Percentiles rank a stretch among this genome's conserved stretches.
phyloP scores from a whole-genome alignment of 2,113 vertebrate genomes.

The Clupea harengus region DNA sequence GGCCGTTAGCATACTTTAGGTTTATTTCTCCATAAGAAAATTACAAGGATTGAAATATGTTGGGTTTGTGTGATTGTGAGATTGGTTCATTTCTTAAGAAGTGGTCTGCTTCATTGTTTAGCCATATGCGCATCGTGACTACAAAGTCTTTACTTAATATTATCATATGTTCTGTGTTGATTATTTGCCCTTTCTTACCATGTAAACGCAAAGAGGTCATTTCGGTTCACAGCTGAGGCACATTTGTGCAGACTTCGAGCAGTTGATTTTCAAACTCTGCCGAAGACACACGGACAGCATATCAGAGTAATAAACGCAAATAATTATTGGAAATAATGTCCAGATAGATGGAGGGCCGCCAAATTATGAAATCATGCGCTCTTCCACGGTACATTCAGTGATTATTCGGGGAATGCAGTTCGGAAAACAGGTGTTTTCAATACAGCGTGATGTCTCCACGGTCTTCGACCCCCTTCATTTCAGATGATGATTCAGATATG shows the following conservation, averaged over 20 bases:
- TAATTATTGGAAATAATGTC: conserved; percentile 71
- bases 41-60: not conserved
- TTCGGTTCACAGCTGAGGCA: conserved; percentile 34
- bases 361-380: conserved; percentile 73
- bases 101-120: not conserved
- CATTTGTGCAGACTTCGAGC: conserved; percentile 27
- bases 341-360: conserved; percentile 62
- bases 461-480: conserved; percentile 51
- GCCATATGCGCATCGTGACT: not conserved
- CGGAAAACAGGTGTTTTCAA: conserved; percentile 78
- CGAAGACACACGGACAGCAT: conserved; percentile 40
- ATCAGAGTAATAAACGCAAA: conserved; percentile 60
- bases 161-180: conserved; percentile 30
- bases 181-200: conserved; percentile 22
- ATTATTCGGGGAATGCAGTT: conserved; percentile 64
- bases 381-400: conserved; percentile 58
- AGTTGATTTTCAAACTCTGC: conserved; percentile 40
- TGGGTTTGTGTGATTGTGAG: not conserved
- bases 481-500: conserved; percentile 71
- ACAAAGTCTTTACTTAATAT: conserved; percentile 40
- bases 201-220: conserved; percentile 39
- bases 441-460: conserved; percentile 58
- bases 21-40: not conserved
- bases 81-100: not conserved
- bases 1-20: not conserved